Evolutionary conservation across 2,797 vertebrate species (phyloP), one percentile per base, ranked within the genome.

Genomic region (Naso thynnoides): DNA sequence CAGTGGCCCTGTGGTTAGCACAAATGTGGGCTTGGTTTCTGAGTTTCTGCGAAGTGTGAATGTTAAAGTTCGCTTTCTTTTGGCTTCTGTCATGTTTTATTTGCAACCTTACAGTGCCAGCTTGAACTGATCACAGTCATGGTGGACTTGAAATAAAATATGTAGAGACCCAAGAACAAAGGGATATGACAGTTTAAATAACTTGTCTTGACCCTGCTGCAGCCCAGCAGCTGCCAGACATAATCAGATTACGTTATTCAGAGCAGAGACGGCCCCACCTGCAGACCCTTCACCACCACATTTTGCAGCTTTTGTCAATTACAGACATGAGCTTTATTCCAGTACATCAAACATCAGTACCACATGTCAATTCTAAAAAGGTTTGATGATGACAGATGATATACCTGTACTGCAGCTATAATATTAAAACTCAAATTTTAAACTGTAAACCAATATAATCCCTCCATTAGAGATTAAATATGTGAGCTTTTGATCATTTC

Each of bases 161-260:
- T 24, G 19, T 9, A 19, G 5, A 58, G 6, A 44, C 7, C 73
- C 19, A 67, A 13, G 16, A 57, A 36, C 36, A 54, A 36, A 2
- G 1, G 8, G 38, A 58, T 42, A 23, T 16, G 33, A 65, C 23
- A 49, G 16, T 63, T 38, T 24, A 15, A 69, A 31, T 45, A n/a
- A 58, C 31, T 6, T 27, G 49, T 27, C 61, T 27, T 19, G 27
- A 73, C 52, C 62, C 72, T 38, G 55, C 67, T 39, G 26, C 21
- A 61, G 53, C 57, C 53, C 58, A 61, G 47, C 61, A 66, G 65
- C 62, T 76, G 77, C 58, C 86, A 91, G 88, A 93, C 85, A 82
- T 93, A 94, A 94, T 90, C 89, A 88, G 93, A 91, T 94, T 94
- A 94, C 50, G 52, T 24, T 23, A 71, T 19, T 42, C 55, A 23